Percentiles rank a stretch among this genome's conserved stretches.
These are phyloP conservation scores for Holothuria glaberrima DNA, from an alignment of 35 echinoderm and acorn worm genomes.

Conservation along the genomic window DNA sequence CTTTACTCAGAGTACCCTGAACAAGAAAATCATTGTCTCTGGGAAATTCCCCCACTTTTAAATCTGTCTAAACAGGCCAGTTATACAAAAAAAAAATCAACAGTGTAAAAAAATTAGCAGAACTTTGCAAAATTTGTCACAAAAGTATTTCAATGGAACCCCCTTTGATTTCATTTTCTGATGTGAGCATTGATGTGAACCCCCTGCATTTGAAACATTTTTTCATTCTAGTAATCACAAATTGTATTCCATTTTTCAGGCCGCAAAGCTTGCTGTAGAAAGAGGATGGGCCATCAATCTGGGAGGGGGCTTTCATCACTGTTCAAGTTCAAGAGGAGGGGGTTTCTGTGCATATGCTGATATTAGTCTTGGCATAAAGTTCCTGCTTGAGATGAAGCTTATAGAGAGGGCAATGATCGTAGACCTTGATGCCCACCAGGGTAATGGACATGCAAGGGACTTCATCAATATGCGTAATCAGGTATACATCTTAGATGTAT, in stretches of 20 bases:
- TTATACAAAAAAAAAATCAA: no score
- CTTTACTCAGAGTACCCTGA: no score
- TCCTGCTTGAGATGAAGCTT: slow-evolving; percentile 65
- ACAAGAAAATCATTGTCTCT: no score
- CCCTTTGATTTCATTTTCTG: no score
- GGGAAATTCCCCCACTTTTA: no score
- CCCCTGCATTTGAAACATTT: no score
- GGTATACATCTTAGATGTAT: slow-evolving; percentile 96
- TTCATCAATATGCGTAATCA: slow-evolving; percentile 80
- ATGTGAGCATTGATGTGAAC: no score
- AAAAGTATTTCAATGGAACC: no score
- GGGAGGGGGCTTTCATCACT: slow-evolving; percentile 96
- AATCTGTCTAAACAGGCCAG: no score
- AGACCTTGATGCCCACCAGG: slow-evolving; percentile 93
- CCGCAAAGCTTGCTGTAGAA: slow-evolving; percentile 91
- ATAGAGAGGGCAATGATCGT: slow-evolving; percentile 93
- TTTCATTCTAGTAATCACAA: neutral
- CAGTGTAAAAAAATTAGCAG: no score
- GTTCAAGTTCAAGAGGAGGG: slow-evolving; percentile 83
- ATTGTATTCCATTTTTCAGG: slow-evolving; percentile 29
- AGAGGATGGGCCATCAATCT: slow-evolving; percentile 97
- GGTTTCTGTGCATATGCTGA: slow-evolving; percentile 99
- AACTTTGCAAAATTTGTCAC: no score
- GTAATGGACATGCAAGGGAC: slow-evolving; percentile 94
- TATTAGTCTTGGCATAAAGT: slow-evolving; percentile 87